Evolutionary conservation across 1,140 invertebrate genomes (phyloP).

Genomic region (Antheraea mylitta): DNA sequence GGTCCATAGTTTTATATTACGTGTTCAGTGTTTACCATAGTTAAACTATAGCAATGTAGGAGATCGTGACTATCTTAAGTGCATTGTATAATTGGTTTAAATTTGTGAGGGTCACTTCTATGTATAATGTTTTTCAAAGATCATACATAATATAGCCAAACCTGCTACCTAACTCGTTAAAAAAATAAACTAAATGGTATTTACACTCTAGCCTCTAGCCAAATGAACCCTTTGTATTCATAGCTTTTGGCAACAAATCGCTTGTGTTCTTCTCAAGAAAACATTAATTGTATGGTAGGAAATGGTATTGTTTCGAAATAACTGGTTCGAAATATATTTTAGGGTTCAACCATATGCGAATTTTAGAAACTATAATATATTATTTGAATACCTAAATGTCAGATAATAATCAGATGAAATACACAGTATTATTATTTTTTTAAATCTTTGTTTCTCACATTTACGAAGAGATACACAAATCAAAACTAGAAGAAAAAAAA

Average conservation of each 20-base stretch:
- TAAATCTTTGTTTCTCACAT: no score
- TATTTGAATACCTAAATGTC: no score
- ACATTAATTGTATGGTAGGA: slow-evolving; percentile 12
- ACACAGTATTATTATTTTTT: no score
- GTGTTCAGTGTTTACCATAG: no score
- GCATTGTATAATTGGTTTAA: no score
- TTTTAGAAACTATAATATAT: not conserved
- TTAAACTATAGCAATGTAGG: no score
- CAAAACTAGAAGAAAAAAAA: no score
- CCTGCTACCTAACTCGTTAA: not conserved
- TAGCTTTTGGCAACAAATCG: slow-evolving; percentile 17
- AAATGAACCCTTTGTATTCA: slow-evolving; percentile 11
- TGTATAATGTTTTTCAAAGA: not conserved
- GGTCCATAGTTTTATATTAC: no score
- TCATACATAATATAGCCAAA: not conserved
- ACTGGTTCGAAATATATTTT: not conserved
- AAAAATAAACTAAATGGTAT: slow-evolving; percentile 1
- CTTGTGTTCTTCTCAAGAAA: slow-evolving; percentile 16
- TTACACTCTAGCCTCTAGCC: slow-evolving; percentile 18
- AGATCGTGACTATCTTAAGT: no score
- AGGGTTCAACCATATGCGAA: not conserved
- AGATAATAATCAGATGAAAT: no score
- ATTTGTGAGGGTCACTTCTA: no score
- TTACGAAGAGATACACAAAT: no score
- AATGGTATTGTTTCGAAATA: slow-evolving; percentile 5